Percentiles rank a stretch among this genome's conserved stretches.
Evolutionary conservation across 2,797 vertebrate species (phyloP).

Genomic region (Glyptemys insculpta): DNA sequence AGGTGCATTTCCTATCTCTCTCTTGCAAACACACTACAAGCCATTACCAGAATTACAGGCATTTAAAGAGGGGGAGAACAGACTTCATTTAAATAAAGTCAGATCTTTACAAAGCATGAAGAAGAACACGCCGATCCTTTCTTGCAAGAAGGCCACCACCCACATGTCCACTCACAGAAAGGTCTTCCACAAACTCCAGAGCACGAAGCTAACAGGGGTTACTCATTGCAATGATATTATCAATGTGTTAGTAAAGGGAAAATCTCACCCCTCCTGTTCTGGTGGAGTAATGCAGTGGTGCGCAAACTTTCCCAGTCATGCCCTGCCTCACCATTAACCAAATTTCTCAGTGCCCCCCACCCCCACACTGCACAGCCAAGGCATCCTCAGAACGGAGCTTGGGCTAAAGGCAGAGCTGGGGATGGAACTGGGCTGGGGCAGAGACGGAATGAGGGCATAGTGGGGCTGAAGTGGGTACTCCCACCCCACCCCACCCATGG

Average conservation of each 20-base stretch:
- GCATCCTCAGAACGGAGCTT: no score
- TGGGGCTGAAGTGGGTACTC: no score
- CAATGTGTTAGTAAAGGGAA: not conserved
- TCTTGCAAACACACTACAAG: not conserved
- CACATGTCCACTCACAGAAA: not conserved
- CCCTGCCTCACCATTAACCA: not conserved
- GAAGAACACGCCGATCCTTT: not conserved
- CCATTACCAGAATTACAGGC: not conserved
- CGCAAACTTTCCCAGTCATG: no score
- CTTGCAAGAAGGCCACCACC: not conserved
- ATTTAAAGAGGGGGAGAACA: not conserved
- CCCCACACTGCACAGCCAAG: no score
- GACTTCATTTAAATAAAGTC: not conserved
- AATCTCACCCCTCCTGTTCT: not conserved
- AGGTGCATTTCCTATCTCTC: not conserved
- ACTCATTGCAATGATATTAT: not conserved
- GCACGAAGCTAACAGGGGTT: not conserved
- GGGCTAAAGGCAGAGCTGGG: no score
- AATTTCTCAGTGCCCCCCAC: not conserved
- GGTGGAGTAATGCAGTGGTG: not conserved
- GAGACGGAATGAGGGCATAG: no score
- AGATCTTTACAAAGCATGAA: constrained; percentile 13
- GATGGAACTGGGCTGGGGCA: no score
- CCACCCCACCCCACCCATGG: no score
- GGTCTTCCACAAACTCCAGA: not conserved